phyloP scores from a whole-genome alignment of 1,140 invertebrate species.

The Drosophila malerkotliana region DNA sequence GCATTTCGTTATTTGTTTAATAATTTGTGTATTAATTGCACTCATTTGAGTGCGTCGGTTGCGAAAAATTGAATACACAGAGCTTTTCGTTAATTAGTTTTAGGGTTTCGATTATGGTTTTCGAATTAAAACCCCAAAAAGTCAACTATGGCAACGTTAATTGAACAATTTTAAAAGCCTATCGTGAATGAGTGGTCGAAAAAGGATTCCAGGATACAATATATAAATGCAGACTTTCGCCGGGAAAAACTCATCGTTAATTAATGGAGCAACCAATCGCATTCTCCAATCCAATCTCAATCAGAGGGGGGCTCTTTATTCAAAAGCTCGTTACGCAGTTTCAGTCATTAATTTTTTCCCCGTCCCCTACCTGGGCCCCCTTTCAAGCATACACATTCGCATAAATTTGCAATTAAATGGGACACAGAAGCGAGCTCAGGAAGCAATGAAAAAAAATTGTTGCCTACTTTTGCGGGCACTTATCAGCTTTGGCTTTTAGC shows the following conservation, averaged over 20 bases:
- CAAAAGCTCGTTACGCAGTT: slow-evolving; percentile 37
- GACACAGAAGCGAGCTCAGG: slow-evolving; percentile 18
- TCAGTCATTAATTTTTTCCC: slow-evolving; percentile 35
- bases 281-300: slow-evolving; percentile 10
- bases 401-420: slow-evolving; percentile 58
- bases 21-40: slow-evolving; percentile 61
- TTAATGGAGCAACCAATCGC: slow-evolving; percentile 31
- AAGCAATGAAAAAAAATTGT: slow-evolving; percentile 49
- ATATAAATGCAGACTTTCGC: too few relatives aligned
- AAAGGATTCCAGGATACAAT: too few relatives aligned
- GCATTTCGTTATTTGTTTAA: slow-evolving; percentile 50
- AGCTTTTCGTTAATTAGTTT: not conserved
- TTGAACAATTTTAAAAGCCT: too few relatives aligned
- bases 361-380: not conserved
- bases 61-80: not conserved
- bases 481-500: slow-evolving; percentile 40
- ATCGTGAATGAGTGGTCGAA: too few relatives aligned
- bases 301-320: slow-evolving; percentile 3
- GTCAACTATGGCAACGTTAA: too few relatives aligned
- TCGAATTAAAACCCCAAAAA: too few relatives aligned
- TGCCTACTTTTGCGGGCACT: slow-evolving; percentile 70
- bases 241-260: slow-evolving; percentile 16
- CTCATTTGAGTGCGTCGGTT: slow-evolving; percentile 35
- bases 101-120: not conserved
- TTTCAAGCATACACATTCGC: not conserved